Evolutionary conservation across 2,888 invertebrate genomes (phyloP).

Genomic region (Pantelozetes paolii): DNA sequence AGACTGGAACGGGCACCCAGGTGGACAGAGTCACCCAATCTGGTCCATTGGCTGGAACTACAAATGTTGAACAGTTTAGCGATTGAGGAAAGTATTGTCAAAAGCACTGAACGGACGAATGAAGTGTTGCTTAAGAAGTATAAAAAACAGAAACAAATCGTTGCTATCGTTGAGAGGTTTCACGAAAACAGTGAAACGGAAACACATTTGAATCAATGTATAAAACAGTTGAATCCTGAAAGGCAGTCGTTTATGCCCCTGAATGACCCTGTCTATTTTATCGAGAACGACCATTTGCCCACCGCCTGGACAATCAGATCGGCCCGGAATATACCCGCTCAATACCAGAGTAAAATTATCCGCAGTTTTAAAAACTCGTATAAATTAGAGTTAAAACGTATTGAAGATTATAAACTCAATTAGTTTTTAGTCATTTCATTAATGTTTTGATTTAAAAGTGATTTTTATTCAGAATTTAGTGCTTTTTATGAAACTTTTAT

Average conservation of each 20-base stretch:
- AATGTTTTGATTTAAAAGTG: too few species aligned
- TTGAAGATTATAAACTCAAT: background rate
- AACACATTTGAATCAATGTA: background rate
- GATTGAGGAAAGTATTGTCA: background rate
- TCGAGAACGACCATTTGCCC: slow-evolving; percentile 21
- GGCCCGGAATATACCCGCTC: slow-evolving; percentile 28
- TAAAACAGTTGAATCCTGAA: background rate
- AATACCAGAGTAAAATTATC: slow-evolving; percentile 15
- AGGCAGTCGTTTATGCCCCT: background rate
- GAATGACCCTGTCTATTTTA: slow-evolving; percentile 12
- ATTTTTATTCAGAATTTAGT: too few species aligned
- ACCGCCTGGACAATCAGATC: slow-evolving; percentile 17
- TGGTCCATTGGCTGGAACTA: background rate
- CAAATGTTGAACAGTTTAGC: background rate
- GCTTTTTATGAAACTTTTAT: too few species aligned
- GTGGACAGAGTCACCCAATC: slow-evolving; percentile 7
- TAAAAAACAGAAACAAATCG: slow-evolving; percentile 8
- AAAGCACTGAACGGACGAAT: background rate
- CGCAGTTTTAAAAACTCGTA: slow-evolving; percentile 19
- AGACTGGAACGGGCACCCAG: slow-evolving; percentile 21
- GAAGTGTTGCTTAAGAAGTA: background rate
- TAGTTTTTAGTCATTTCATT: too few species aligned
- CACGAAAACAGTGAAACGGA: slow-evolving; percentile 6
- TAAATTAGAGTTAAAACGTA: background rate
- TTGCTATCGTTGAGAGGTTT: background rate